These are phyloP conservation scores for Brachynemurus nebulosus DNA, from an alignment of 2,888 invertebrate genomes.

Conservation along the genomic window DNA sequence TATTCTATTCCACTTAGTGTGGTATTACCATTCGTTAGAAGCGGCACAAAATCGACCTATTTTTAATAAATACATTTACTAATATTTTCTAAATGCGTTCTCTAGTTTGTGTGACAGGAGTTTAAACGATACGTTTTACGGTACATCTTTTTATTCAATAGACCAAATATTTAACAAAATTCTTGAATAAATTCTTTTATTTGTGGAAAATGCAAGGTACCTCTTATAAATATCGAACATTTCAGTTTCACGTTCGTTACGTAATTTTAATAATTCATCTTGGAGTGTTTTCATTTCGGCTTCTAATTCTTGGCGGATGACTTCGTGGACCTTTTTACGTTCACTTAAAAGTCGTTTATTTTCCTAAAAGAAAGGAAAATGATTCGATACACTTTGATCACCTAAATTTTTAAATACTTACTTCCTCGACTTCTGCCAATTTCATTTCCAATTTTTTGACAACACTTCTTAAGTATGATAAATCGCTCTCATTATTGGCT, in stretches of 20 bases:
- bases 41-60: too few relatives aligned
- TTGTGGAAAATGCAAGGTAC: constrained; percentile 34
- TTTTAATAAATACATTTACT: too few relatives aligned
- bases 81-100: too few relatives aligned
- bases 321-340: constrained; percentile 39
- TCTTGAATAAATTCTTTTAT: too few relatives aligned
- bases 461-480: constrained; percentile 41
- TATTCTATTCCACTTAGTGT: too few relatives aligned
- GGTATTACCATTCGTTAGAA: too few relatives aligned
- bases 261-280: constrained; percentile 43
- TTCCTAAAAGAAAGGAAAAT: constrained; percentile 6
- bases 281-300: constrained; percentile 45
- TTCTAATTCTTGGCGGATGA: constrained; percentile 47
- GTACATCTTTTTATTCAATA: too few relatives aligned
- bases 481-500: constrained; percentile 47
- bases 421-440: constrained; percentile 48
- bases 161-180: too few relatives aligned
- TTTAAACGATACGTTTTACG: too few relatives aligned
- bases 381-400: constrained; percentile 5
- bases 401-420: constrained; percentile 23
- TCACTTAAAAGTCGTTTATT: constrained; percentile 26
- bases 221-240: constrained; percentile 68
- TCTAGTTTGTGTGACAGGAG: too few relatives aligned
- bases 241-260: constrained; percentile 52
- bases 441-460: constrained; percentile 52